Evolutionary conservation across 1,140 invertebrate genomes (phyloP).

Genomic region (Episyrphus balteatus): DNA sequence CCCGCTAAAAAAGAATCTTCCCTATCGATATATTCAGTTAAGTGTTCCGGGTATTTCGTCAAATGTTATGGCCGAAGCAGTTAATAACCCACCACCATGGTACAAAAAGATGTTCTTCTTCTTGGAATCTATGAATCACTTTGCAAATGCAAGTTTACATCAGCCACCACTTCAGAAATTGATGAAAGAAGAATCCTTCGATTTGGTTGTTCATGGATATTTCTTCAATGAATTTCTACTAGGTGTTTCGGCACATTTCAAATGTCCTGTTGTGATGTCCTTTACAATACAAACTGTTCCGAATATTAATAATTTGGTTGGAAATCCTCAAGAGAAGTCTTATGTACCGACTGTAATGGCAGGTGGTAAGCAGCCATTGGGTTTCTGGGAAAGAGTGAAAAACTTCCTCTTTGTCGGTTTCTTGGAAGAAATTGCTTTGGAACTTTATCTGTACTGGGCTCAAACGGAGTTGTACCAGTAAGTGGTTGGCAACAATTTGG

Average conservation of each 20-base stretch:
- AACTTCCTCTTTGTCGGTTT: too few species aligned
- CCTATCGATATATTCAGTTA: too few species aligned
- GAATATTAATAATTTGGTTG: constrained; percentile 19
- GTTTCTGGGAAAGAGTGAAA: constrained; percentile 19
- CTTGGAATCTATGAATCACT: too few species aligned
- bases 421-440: not conserved
- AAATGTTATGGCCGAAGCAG: too few species aligned
- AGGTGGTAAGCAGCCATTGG: constrained; percentile 10
- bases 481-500: not conserved
- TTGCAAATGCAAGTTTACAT: too few species aligned
- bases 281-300: constrained; percentile 19
- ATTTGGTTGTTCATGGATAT: constrained; percentile 24
- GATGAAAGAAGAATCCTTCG: constrained; percentile 6
- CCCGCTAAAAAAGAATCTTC: too few species aligned
- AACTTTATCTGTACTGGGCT: not conserved
- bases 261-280: constrained; percentile 18
- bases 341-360: constrained; percentile 23
- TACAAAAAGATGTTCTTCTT: too few species aligned
- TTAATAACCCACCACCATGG: too few species aligned
- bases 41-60: too few species aligned
- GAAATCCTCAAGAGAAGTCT: constrained; percentile 21
- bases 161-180: constrained; percentile 13
- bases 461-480: not conserved
- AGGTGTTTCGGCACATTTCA: constrained; percentile 25
- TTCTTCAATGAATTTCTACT: constrained; percentile 26